Evolutionary conservation across 2,113 vertebrate genomes (phyloP), one percentile per base, ranked within the genome.

Genomic region (Sarotherodon lohbergeri): DNA sequence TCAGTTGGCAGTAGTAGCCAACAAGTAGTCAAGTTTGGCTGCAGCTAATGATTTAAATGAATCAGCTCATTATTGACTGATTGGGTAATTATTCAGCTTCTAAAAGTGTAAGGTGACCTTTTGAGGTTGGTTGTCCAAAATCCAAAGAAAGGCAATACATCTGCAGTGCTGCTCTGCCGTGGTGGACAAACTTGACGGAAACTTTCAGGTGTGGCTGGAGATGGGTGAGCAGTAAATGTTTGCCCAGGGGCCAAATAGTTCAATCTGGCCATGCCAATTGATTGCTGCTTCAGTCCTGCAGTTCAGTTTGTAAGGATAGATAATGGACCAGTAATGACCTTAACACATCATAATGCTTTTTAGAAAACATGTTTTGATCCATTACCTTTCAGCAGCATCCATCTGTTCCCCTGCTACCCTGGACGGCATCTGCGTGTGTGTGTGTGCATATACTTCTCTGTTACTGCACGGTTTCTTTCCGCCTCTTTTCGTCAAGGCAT

Each of bases 271-370:
- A 48, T 48, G 61, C 34, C 46, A 83, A 76, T 13, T 43, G 80
- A 88, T 80, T 34, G 73, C 54, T 24, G 32, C 32, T 34, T 50
- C 19, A 82, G 82, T 29, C 41, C 14, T 83, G 82, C 82, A 50
- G 56, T 93, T 82, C 34, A 84, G 78, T 71, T 81, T 57, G 56
- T 24, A 46, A 80, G 43, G 66, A 48, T 7, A 32, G 86, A 59
- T 93, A 87, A 91, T 91, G 89, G 83, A 88, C 59, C 50, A 27
- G 80, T 89, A 82, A 93, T 84, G 79, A 91, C 56, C 61, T 85
- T 59, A 88, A 89, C 85, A 56, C 76, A 80, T 84, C 63, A 11
- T 80, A 71, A 81, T 76, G 84, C 87, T 63, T 85, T 89, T 68
- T 82, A 80, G 55, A 86, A 84, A 89, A 68, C 63, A 32, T 39